These are phyloP conservation scores for Cerceris ruficornis DNA, from an alignment of 2,888 invertebrate species.

Conservation along the genomic window DNA sequence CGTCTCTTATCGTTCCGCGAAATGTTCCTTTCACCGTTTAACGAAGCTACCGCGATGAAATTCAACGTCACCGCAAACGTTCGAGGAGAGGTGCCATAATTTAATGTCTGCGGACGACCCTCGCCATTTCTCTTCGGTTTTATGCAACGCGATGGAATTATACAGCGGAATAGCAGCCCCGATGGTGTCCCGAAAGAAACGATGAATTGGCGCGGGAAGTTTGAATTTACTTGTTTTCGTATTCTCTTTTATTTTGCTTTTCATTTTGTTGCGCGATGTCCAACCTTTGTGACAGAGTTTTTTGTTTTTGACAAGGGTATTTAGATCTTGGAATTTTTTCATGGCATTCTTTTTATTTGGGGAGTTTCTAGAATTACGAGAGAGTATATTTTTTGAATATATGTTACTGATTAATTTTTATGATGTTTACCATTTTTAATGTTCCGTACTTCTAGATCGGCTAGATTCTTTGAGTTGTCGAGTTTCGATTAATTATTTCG, in stretches of 20 bases:
- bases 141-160: not conserved
- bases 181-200: too few species aligned
- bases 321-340: too few species aligned
- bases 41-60: constrained; percentile 45
- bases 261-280: too few species aligned
- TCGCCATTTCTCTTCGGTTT: not conserved
- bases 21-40: constrained; percentile 56
- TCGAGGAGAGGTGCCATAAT: not conserved
- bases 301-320: too few species aligned
- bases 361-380: too few species aligned
- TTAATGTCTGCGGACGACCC: not conserved
- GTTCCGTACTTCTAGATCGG: not conserved
- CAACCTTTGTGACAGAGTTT: too few species aligned
- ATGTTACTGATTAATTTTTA: not conserved
- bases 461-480: not conserved
- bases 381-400: too few species aligned
- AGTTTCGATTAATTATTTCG: not conserved
- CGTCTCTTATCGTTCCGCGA: constrained; percentile 54
- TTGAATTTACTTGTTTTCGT: not conserved
- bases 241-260: too few species aligned
- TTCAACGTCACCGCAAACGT: constrained; percentile 11
- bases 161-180: too few species aligned
- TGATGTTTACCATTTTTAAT: not conserved
- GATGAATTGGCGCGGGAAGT: not conserved
- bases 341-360: too few species aligned